Base-by-base conservation (phyloP, 2,113 vertebrate genomes). In the Mesembrinibis cayennensis region DNA sequence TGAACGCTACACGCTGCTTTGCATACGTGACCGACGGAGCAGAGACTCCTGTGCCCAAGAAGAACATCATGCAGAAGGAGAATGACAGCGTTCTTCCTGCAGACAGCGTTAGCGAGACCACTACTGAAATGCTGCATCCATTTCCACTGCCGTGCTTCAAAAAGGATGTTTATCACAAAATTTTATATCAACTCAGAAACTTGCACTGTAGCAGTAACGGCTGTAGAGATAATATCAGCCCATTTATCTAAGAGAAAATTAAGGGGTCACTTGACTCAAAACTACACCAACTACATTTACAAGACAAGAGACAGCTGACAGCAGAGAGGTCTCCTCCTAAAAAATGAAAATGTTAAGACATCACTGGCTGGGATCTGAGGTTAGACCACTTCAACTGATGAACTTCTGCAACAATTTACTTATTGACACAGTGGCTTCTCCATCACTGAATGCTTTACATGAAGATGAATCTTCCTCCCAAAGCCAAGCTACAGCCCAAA, bases 1-100 rank as follows among this genome's bases (percentile, higher is more conserved):
- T 36, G 11, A 53, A 65, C 0, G 0, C 72, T 38, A 8, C 3
- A 5, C 10, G 3, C 25, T 26, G 27, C 2, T 5, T 14, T 27
- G 38, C n/a, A 29, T 3, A 6, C 20, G 6, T 8, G 40, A 9
- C 70, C 58, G 50, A 2, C 1, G 9, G 66, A 95, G 83, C 66
- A 52, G 44, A 49, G 45, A 40, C 3, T 38, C 34, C 26, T 6
- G 5, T 9, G 21, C 45, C 38, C 27, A 47, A 83, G 26, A 21
- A n/a, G 14, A 22, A 29, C 50, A 62, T 29, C 55, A 53, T 53
- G 44, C 49, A 89, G 71, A 19, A 38, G 38, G 16, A 49, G 44
- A 66, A 82, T 12, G 32, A 78, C 26, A 10, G 18, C 5, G 5
- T 50, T 86, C 62, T 20, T 88, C 49, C 66, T 36, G 7, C 16